Evolutionary conservation across 2,888 invertebrate genomes (phyloP), one percentile per base, ranked within the genome.

Genomic region (Caenorhabditis becei): DNA sequence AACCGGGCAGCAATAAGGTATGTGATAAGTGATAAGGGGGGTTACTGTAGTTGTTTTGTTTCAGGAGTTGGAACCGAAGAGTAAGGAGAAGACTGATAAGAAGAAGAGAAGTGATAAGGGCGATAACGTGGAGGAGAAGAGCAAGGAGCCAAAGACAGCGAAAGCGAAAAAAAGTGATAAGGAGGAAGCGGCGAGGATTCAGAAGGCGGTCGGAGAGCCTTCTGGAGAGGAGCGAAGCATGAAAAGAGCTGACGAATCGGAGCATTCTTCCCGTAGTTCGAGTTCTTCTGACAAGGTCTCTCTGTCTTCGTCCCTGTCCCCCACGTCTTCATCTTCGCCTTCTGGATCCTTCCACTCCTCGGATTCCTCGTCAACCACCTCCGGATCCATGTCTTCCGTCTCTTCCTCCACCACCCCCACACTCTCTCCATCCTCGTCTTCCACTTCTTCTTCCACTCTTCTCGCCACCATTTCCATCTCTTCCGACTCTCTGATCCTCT

Each of bases 281-380:
- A 32, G 32, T 32, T 10, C 10, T 32, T 32, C 32, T 7, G 10
- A 32, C 32, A n/a, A n/a, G n/a, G n/a, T n/a, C 26, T 32, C 62
- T 28, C 8, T n/a, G 26, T 26, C 47, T 23, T n/a, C 35, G 44
- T 41, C 54, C 37, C n/a, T n/a, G n/a, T 70, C 70, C 14, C 62
- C 70, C 10, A 51, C 70, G 26, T 62, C 70, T 28, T 24, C 53
- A 32, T 32, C 32, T 4, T 8, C 23, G 18, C 20, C 61, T 20
- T 54, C 62, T 23, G 37, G 37, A 7, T 14, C 37, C 5, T 37
- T n/a, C n/a, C n/a, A n/a, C n/a, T n/a, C n/a, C 32, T 10, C 32
- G 4, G 32, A 32, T 32, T 32, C 32, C 32, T 32, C 32, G 32
- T 4, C 10, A 10, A 10, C 4, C 4, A 10, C 10, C 32, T 32